Base-by-base conservation (phyloP, 2,888 invertebrate species). In the Galerucella pusilla region DNA sequence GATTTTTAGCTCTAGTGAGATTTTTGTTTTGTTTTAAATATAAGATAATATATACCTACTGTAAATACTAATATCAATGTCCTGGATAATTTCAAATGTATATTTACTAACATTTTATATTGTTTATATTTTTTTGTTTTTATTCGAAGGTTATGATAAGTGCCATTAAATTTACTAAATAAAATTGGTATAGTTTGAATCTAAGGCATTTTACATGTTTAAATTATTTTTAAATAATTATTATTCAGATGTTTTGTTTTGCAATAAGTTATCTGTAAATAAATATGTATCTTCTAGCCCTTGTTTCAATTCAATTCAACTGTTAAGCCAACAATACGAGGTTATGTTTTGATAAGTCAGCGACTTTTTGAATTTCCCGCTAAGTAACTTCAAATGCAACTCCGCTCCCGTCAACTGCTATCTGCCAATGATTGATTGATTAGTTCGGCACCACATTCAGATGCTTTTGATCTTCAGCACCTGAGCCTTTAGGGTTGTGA, bases 131-230 rank as follows among this genome's bases (percentile, higher is more conserved):
- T 16, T 45, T 65, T 60, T 61, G 45, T 60, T 60, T 61, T 35
- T 42, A 49, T 64, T 71, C 60, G 57, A 71, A 45, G 65, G n/a
- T 63, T 42, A 20, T 61, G n/a, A 35, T 35, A 63, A 65, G 71
- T 71, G 71, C 71, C 71, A 71, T 71, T 71, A 71, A 71, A 71
- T 71, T 71, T 65, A 61, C 59, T 71, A 28, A 63, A 65, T 65
- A 46, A 71, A 57, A 71, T 59, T 71, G 65, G 71, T 71, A 57
- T 54, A 25, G 65, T 71, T 25, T 65, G 57, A 46, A 65, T 54
- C 35, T 70, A 52, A 65, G 71, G 71, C 71, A 71, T 71, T 70
- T 63, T 70, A 63, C 49, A 61, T 57, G 12, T 57, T 59, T 71
- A 16, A n/a, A 16, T 65, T 57, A 28, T 35, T 57, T 71, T 71